Evolutionary conservation across 2,113 vertebrate species (phyloP).

Genomic region (Pygoscelis antarcticus): DNA sequence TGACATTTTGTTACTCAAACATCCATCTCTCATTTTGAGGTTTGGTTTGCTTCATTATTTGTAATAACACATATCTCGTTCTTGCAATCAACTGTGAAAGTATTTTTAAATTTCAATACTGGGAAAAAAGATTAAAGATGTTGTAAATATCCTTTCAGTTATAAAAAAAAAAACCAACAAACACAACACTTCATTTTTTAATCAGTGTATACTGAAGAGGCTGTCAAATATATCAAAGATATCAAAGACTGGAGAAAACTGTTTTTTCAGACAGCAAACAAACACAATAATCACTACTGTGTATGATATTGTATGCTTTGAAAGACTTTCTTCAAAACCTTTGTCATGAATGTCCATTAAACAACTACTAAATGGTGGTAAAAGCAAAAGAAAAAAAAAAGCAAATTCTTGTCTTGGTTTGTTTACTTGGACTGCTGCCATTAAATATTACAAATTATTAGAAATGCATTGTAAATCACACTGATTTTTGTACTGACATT

Average conservation of each 20-base stretch:
- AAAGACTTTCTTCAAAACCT: neutral
- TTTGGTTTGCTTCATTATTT: neutral
- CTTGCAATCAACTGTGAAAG: neutral
- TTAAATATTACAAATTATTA: neutral
- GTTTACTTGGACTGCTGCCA: neutral
- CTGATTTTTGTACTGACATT: neutral
- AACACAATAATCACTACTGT: neutral
- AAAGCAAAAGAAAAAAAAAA: too few species aligned
- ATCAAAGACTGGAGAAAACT: neutral
- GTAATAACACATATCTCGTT: neutral
- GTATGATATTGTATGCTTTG: neutral
- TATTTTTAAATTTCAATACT: neutral
- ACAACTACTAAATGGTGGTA: neutral
- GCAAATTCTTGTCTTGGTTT: neutral
- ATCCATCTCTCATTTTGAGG: neutral
- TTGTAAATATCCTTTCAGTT: neutral
- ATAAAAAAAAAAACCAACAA: neutral
- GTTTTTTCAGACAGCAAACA: neutral
- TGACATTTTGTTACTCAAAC: neutral
- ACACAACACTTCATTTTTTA: accelerated
- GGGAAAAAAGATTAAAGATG: neutral
- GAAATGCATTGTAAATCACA: neutral
- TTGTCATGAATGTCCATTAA: neutral
- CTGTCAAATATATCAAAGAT: neutral
- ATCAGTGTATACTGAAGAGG: neutral